phyloP scores from a whole-genome alignment of 1,140 invertebrate species.

The Notospermus geniculatus region DNA sequence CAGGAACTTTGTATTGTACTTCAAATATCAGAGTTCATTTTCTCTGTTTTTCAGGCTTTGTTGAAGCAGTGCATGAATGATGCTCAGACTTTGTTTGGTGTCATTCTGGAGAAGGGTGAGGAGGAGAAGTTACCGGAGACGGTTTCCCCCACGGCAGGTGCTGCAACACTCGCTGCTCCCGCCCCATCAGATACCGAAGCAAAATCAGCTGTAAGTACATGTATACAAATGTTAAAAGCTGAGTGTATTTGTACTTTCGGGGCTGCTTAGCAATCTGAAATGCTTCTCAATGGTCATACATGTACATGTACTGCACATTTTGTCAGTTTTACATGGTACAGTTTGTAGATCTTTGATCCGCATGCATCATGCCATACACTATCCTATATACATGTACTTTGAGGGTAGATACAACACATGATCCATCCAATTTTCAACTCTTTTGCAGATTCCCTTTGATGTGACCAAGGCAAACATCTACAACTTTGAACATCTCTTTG shows the following conservation, averaged over 20 bases:
- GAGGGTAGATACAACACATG: too few species aligned
- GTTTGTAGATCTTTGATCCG: too few species aligned
- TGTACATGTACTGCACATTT: background rate
- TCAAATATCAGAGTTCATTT: background rate
- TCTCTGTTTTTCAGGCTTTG: conserved; percentile 26
- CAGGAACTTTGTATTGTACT: background rate
- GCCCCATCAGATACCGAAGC: too few species aligned
- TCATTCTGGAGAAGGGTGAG: conserved; percentile 21
- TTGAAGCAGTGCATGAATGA: conserved; percentile 44
- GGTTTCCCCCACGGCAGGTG: background rate
- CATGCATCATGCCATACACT: background rate
- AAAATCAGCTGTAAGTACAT: too few species aligned
- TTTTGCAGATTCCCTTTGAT: conserved; percentile 47
- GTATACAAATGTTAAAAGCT: too few species aligned
- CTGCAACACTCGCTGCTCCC: background rate
- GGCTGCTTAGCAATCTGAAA: too few species aligned
- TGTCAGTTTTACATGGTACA: background rate
- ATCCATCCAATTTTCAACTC: conserved; percentile 17
- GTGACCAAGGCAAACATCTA: conserved; percentile 39
- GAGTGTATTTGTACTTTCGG: too few species aligned
- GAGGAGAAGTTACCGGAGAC: conserved; percentile 10
- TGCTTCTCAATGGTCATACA: background rate
- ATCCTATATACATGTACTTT: background rate
- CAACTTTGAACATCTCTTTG: conserved; percentile 45
- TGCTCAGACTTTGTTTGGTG: conserved; percentile 28